phyloP scores from a whole-genome alignment of 1,140 invertebrate genomes.

The Venturia canescens region DNA sequence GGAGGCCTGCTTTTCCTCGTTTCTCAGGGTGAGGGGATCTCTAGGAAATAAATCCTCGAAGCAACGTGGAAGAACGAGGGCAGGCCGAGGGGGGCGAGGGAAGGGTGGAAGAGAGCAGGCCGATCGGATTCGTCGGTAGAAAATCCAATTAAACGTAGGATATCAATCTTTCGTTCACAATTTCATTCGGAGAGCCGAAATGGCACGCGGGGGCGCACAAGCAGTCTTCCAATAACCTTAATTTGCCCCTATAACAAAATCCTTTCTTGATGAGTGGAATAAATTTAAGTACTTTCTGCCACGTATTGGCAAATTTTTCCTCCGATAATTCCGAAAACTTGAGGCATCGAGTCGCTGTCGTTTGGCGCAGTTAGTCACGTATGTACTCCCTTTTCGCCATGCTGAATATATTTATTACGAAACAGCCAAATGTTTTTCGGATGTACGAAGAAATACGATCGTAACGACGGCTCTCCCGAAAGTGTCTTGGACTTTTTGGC shows the following conservation, averaged over 20 bases:
- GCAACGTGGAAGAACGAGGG: slow-evolving; percentile 24
- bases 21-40: slow-evolving; percentile 28
- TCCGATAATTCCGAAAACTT: no score
- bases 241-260: slow-evolving; percentile 28
- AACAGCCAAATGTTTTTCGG: slow-evolving; percentile 16
- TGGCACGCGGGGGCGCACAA: background rate
- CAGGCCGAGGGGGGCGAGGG: slow-evolving; percentile 10
- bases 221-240: slow-evolving; percentile 16
- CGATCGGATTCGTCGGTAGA: slow-evolving; percentile 45
- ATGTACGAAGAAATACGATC: slow-evolving; percentile 26
- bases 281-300: slow-evolving; percentile 18
- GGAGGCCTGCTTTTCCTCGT: slow-evolving; percentile 19
- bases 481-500: slow-evolving; percentile 5
- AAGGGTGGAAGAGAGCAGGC: background rate
- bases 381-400: background rate
- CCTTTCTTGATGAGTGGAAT: slow-evolving; percentile 21
- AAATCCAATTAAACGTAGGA: slow-evolving; percentile 47
- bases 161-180: slow-evolving; percentile 48
- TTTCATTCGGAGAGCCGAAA: slow-evolving; percentile 40
- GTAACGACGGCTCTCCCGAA: background rate
- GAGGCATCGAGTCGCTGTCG: no score
- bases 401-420: background rate
- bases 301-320: background rate
- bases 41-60: slow-evolving; percentile 43
- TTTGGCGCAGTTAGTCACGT: no score